Base-by-base conservation (phyloP, 2,113 vertebrate species). In the Montifringilla adamsi region DNA sequence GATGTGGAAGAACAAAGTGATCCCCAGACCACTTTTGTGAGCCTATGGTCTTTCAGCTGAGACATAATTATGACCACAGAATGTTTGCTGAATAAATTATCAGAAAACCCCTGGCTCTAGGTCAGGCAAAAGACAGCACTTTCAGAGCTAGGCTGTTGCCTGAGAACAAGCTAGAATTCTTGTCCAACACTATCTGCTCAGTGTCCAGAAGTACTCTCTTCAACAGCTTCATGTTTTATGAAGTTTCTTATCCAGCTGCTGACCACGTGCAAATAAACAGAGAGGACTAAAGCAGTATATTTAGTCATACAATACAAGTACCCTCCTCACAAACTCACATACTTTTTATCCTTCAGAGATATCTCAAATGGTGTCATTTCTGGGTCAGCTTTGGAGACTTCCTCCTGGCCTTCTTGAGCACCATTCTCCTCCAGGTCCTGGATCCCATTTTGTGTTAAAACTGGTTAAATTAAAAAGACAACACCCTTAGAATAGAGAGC, bases 321-420 rank as follows among this genome's bases (percentile, higher is more conserved):
- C 31, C 44, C 31, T 95, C 28, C 55, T 83, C 50, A 35, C 30
- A 60, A 93, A 90, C 19, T 47, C 79, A 82, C 28, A n/a, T 97
- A 99, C 99, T 98, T 99, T 95, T 98, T 98, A 87, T 99, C 99
- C 96, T 98, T 99, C 89, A 99, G 97, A 95, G 97, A 97, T 88
- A 99, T 99, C 97, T 99, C 99, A 97, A 99, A 99, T 43, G 96
- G 84, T 37, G 98, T 99, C 92, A 98, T 98, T 95, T 97, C 98
- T 63, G 97, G 94, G 89, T 95, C 91, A 67, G 80, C 63, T 72
- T 67, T 85, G 70, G 94, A 86, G 50, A 94, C 97, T 93, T 94
- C 95, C 49, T 67, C 89, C 77, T 95, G 79, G 33, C 97, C 95
- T 66, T 97, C 96, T 56, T 97, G 96, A 46, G 90, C 89, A 63